A percentile compares a stretch with the other conserved stretches of the same genome.
Evolutionary conservation across 2,113 vertebrate genomes (phyloP).

Genomic region (Erythrolamprus reginae): DNA sequence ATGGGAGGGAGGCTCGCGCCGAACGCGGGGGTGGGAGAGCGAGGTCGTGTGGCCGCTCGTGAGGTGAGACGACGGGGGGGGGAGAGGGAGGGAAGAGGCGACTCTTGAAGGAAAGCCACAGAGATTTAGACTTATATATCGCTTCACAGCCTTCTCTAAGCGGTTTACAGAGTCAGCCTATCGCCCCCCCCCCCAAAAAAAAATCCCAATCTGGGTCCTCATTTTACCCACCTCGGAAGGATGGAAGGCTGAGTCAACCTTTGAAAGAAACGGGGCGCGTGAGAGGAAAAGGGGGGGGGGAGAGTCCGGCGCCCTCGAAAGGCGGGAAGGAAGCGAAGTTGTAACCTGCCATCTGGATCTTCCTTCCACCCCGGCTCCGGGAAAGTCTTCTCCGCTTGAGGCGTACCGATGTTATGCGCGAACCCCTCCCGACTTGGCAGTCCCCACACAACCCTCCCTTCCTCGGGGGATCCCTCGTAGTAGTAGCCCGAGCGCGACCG

Average conservation of each 20-base stretch:
- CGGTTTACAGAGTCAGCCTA: too few species aligned
- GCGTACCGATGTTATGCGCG: too few species aligned
- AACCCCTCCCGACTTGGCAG: background rate
- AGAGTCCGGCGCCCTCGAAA: background rate
- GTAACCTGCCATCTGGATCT: background rate
- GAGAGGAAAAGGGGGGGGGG: too few species aligned
- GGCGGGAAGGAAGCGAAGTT: background rate
- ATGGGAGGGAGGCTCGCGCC: background rate
- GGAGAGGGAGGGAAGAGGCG: background rate
- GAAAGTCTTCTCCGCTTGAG: background rate
- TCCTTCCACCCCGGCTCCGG: background rate
- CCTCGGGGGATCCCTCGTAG: background rate
- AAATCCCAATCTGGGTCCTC: too few species aligned
- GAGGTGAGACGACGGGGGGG: background rate
- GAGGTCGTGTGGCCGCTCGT: background rate
- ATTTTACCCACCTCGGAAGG: too few species aligned
- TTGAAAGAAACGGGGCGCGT: background rate
- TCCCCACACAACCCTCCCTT: background rate
- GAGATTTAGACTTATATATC: too few species aligned
- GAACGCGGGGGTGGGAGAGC: background rate
- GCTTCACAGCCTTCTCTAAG: too few species aligned
- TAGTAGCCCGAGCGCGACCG: background rate
- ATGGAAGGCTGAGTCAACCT: too few species aligned
- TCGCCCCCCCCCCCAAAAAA: too few species aligned
- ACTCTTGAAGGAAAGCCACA: background rate